Percentiles rank a stretch among this genome's conserved stretches.
phyloP scores from a whole-genome alignment of 2,113 vertebrate species.

The Neogobius melanostomus region DNA sequence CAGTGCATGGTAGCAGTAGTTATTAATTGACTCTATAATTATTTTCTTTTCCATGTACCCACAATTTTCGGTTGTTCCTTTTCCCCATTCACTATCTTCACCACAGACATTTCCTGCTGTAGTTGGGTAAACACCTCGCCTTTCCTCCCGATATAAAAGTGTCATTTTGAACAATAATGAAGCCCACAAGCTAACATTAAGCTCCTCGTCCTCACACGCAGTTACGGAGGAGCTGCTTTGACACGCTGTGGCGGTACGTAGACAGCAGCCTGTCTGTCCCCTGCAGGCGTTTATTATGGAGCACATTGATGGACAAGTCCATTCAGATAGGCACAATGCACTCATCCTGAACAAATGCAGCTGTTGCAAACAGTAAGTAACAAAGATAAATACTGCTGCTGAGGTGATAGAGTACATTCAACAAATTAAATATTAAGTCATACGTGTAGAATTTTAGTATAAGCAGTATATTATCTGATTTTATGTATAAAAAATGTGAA shows the following conservation, averaged over 20 bases:
- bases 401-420: too few relatives aligned
- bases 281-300: slow-evolving; percentile 18
- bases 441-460: too few relatives aligned
- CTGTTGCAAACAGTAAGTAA: slow-evolving; percentile 5
- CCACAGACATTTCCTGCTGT: not conserved
- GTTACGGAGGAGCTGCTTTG: slow-evolving; percentile 34
- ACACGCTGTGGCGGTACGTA: slow-evolving; percentile 19
- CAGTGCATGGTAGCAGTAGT: too few relatives aligned
- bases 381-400: not conserved
- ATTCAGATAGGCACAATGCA: slow-evolving; percentile 43
- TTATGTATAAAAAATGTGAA: too few relatives aligned
- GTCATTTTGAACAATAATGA: slow-evolving; percentile 20
- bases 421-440: too few relatives aligned
- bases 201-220: slow-evolving; percentile 25
- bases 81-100: not conserved
- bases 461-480: too few relatives aligned
- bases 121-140: not conserved
- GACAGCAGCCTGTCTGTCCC: slow-evolving; percentile 8
- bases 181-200: slow-evolving; percentile 22
- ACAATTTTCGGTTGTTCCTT: not conserved
- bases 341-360: slow-evolving; percentile 28
- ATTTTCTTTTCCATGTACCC: not conserved
- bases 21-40: too few relatives aligned
- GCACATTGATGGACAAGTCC: slow-evolving; percentile 33
- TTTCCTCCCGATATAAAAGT: not conserved